phyloP scores from a whole-genome alignment of 2,113 vertebrate species.

The Talpa occidentalis region DNA sequence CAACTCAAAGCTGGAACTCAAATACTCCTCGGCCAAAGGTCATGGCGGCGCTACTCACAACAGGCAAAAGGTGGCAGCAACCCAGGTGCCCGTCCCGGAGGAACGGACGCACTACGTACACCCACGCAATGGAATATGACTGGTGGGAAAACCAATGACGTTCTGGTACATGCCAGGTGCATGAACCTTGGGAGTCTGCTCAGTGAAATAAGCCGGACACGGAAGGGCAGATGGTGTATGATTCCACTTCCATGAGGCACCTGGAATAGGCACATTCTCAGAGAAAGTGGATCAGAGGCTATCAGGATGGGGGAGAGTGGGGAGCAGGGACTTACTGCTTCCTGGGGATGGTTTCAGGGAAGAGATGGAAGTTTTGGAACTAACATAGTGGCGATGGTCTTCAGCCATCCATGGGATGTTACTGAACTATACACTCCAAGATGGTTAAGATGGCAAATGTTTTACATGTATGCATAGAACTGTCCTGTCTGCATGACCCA shows the following conservation, averaged over 20 bases:
- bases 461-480: not conserved
- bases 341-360: not conserved
- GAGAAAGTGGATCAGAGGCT: not conserved
- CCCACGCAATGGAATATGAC: not conserved
- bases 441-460: not conserved
- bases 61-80: not conserved
- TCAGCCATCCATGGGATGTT: not conserved
- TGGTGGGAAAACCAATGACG: not conserved
- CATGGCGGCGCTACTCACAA: not conserved
- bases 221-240: not conserved
- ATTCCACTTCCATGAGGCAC: not conserved
- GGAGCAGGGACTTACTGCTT: not conserved
- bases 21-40: accelerated
- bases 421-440: not conserved
- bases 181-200: not conserved
- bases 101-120: not conserved
- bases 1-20: not conserved
- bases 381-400: not conserved
- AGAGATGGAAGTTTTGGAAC: not conserved
- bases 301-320: not conserved
- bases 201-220: not conserved
- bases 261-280: not conserved
- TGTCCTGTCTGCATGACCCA: too few species aligned
- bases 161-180: not conserved
- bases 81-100: not conserved